Conservation (phyloP, 2,888 invertebrate species). For the Drosophila kambysellisi region DNA sequence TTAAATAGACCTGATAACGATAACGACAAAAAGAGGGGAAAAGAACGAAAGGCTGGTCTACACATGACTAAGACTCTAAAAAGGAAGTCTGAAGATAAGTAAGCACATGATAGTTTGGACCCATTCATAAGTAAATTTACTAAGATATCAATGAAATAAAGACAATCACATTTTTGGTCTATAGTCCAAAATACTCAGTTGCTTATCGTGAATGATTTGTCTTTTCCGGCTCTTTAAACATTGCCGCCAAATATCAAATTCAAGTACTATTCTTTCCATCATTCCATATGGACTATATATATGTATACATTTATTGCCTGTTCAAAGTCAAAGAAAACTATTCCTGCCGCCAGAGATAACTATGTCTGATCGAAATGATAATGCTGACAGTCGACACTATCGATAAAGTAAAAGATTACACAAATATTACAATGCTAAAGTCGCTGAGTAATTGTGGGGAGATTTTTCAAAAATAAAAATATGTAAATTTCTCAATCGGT, state of each 20-base stretch:
- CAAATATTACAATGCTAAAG: too few relatives aligned
- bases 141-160: slow-evolving; percentile 19
- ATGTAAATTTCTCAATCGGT: background rate
- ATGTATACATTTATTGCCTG: slow-evolving; percentile 32
- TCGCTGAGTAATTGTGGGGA: too few relatives aligned
- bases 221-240: background rate
- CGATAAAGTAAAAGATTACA: background rate
- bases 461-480: background rate
- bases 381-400: background rate
- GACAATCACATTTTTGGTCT: background rate
- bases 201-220: slow-evolving; percentile 26
- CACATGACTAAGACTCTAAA: slow-evolving; percentile 32
- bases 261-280: background rate
- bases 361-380: slow-evolving; percentile 19
- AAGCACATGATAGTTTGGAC: slow-evolving; percentile 2
- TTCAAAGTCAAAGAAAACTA: slow-evolving; percentile 6
- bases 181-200: slow-evolving; percentile 3
- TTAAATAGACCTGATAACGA: slow-evolving; percentile 17
- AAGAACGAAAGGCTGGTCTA: slow-evolving; percentile 12
- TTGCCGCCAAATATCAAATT: slow-evolving; percentile 19
- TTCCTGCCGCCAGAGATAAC: slow-evolving; percentile 32
- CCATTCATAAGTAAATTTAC: slow-evolving; percentile 42
- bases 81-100: slow-evolving; percentile 18
- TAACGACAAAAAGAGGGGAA: slow-evolving; percentile 10
- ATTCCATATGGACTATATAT: background rate